Base-by-base conservation (phyloP, 1,140 invertebrate species). In the Conus ventricosus region DNA sequence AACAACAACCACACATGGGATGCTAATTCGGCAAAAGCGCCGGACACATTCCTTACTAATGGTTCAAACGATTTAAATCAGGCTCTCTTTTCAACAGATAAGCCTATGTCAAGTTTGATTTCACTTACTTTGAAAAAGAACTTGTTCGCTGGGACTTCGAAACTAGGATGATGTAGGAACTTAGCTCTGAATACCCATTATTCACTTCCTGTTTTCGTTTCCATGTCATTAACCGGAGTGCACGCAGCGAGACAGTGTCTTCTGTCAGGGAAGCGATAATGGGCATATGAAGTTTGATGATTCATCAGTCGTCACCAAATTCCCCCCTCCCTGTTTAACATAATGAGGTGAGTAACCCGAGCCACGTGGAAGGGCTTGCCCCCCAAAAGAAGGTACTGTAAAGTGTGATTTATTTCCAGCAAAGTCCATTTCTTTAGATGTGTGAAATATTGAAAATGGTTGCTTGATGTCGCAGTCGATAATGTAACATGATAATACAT, bases 191-290 rank as follows among this genome's bases (percentile, higher is more conserved):
- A 54, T 25, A n/a, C 13, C 17, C 53, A 78, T 78, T 76, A 78
- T 78, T 78, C 75, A 87, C 85, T 87, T 87, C 85, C 85, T 87
- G 85, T 87, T 87, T 87, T 87, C 53, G 85, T 87, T 87, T 87
- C 85, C 85, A 87, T 87, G 85, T 87, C 85, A 87, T 87, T 87
- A 87, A 67, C 10, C 53, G 54, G 23, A 71, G 60, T 27, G 83
- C 83, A 84, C 20, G 60, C 60, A 23, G 23, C 20, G n/a, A 51
- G 83, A 71, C 20, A n/a, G 13, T 23, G 67, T 71, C 6, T 71
- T 71, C 13, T 71, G 67, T 71, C 17, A 23, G 67, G 67, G 23
- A n/a, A 71, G 67, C 20, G 20, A 23, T 71, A 20, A 20, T 11
- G 13, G 20, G 17, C 67, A 71, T 17, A 71, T 23, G 67, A 71